Percentiles rank a stretch among this genome's conserved stretches.
phyloP scores from a whole-genome alignment of 2,888 invertebrate genomes.

The Meta bourneti region DNA sequence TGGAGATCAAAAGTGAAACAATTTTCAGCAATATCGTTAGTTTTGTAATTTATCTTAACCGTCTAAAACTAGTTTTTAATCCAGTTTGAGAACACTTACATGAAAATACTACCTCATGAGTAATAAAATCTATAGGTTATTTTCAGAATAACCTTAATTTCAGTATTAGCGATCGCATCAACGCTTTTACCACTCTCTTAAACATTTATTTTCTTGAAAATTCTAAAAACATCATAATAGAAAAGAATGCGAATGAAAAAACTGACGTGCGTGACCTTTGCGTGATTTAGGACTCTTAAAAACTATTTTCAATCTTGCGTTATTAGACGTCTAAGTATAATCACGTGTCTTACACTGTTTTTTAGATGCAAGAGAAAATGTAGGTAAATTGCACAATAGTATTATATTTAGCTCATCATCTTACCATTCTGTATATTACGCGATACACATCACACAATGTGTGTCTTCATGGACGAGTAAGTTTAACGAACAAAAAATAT shows the following conservation, averaged over 20 bases:
- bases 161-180: neutral
- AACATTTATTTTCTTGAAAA: neutral
- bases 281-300: neutral
- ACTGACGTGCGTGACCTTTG: neutral
- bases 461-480: conserved; percentile 19
- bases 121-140: neutral
- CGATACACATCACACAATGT: conserved; percentile 8
- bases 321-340: neutral
- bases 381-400: conserved; percentile 31
- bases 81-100: no score
- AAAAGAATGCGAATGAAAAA: neutral
- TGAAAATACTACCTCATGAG: no score
- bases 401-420: conserved; percentile 30
- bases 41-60: no score
- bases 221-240: neutral
- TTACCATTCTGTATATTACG: conserved; percentile 2
- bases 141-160: neutral
- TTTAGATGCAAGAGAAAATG: neutral
- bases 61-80: no score
- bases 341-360: neutral
- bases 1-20: no score
- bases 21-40: no score
- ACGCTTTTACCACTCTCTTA: neutral
- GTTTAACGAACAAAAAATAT: conserved; percentile 1
- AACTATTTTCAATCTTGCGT: conserved; percentile 1